A percentile compares a stretch with the other conserved stretches of the same genome.
phyloP scores from a whole-genome alignment of 2,888 invertebrate species.

The Theretra japonica region DNA sequence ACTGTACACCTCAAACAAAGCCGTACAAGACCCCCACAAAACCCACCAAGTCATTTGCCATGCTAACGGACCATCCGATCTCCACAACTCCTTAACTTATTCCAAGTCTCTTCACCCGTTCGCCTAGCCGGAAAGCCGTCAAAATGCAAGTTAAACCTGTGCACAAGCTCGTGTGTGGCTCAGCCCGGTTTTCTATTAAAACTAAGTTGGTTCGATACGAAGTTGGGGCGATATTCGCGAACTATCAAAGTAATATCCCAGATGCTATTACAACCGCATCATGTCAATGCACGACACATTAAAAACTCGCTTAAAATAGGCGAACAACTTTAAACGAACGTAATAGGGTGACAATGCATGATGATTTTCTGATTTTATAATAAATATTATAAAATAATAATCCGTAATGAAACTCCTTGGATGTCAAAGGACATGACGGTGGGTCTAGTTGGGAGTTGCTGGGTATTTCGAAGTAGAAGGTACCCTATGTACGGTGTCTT shows the following conservation, averaged over 20 bases:
- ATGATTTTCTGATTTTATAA: background rate
- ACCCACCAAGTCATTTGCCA: no score
- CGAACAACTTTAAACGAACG: constrained; percentile 19
- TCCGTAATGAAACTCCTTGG: no score
- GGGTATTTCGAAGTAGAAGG: no score
- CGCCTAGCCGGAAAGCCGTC: background rate
- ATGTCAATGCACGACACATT: constrained; percentile 23
- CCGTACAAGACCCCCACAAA: no score
- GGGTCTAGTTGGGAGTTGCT: no score
- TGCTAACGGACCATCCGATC: background rate
- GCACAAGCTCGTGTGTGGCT: background rate
- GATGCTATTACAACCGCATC: constrained; percentile 16
- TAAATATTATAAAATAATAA: no score
- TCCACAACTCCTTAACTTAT: background rate
- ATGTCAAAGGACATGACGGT: no score
- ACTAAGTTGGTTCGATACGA: constrained; percentile 14
- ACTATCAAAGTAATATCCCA: constrained; percentile 13
- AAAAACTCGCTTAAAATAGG: constrained; percentile 24
- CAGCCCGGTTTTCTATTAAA: constrained; percentile 19
- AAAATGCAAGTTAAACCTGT: background rate
- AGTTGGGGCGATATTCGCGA: constrained; percentile 8
- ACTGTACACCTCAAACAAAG: no score
- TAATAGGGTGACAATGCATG: constrained; percentile 8
- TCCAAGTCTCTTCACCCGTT: background rate
- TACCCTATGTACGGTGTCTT: no score